phyloP scores from a whole-genome alignment of 1,140 invertebrate species.

The Drosophila gunungcola region DNA sequence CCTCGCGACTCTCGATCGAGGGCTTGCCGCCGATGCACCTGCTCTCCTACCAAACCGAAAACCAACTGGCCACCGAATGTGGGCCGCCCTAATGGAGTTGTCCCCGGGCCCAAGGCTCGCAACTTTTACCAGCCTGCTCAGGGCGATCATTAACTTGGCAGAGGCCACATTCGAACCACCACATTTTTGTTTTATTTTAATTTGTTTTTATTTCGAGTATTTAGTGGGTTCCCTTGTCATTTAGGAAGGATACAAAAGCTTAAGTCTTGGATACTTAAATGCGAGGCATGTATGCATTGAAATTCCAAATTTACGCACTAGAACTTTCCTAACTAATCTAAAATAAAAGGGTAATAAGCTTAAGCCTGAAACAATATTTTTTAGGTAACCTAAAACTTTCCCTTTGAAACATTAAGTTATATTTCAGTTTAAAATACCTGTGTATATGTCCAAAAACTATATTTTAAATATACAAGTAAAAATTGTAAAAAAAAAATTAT shows the following conservation, averaged over 20 bases:
- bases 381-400: no score
- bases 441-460: no score
- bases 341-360: no score
- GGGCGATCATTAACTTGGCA: conserved; percentile 54
- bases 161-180: neutral
- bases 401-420: no score
- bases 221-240: neutral
- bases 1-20: conserved; percentile 52
- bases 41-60: conserved; percentile 26
- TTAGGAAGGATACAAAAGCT: conserved; percentile 4
- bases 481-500: neutral
- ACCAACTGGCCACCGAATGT: conserved; percentile 56
- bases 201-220: conserved; percentile 39
- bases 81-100: conserved; percentile 77
- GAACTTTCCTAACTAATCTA: no score
- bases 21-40: conserved; percentile 30
- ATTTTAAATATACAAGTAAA: neutral
- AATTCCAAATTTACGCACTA: no score
- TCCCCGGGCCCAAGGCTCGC: conserved; percentile 47
- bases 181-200: conserved; percentile 63
- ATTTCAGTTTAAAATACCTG: no score
- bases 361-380: no score
- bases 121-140: conserved; percentile 45
- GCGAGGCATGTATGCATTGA: no score
- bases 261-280: neutral